Conservation (phyloP, 2,888 invertebrate genomes). For the Germaria angustata region DNA sequence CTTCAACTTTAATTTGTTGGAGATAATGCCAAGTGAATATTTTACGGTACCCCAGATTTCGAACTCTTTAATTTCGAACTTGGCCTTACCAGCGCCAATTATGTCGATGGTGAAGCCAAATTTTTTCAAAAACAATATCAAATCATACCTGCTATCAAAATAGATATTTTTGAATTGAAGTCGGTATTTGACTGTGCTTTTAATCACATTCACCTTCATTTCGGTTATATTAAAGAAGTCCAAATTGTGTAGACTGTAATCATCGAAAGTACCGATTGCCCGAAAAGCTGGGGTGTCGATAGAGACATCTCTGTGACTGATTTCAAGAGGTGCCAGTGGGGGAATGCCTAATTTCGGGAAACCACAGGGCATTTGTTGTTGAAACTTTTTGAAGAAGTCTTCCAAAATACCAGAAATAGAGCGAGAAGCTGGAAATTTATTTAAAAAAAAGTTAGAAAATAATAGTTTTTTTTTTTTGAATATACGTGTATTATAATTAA, state of each 20-base stretch:
- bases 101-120: conserved; percentile 75
- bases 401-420: conserved; percentile 73
- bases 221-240: conserved; percentile 73
- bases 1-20: conserved; percentile 73
- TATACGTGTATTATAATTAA: no score
- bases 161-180: conserved; percentile 73
- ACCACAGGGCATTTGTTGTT: conserved; percentile 77
- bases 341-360: conserved; percentile 73
- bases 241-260: conserved; percentile 73
- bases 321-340: conserved; percentile 74
- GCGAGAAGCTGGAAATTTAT: conserved; percentile 68
- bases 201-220: conserved; percentile 73
- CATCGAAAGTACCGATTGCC: conserved; percentile 71
- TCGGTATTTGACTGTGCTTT: conserved; percentile 73
- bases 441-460: no score
- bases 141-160: conserved; percentile 73
- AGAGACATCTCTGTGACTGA: conserved; percentile 71
- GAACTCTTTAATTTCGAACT: conserved; percentile 73
- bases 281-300: conserved; percentile 69
- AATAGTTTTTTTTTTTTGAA: no score
- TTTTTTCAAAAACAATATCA: conserved; percentile 72
- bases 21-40: conserved; percentile 72
- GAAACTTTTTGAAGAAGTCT: conserved; percentile 68
- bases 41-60: conserved; percentile 72
- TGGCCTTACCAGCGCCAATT: conserved; percentile 74